Evolutionary conservation across 2,113 vertebrate species (phyloP).

Genomic region (Elanoides forficatus): DNA sequence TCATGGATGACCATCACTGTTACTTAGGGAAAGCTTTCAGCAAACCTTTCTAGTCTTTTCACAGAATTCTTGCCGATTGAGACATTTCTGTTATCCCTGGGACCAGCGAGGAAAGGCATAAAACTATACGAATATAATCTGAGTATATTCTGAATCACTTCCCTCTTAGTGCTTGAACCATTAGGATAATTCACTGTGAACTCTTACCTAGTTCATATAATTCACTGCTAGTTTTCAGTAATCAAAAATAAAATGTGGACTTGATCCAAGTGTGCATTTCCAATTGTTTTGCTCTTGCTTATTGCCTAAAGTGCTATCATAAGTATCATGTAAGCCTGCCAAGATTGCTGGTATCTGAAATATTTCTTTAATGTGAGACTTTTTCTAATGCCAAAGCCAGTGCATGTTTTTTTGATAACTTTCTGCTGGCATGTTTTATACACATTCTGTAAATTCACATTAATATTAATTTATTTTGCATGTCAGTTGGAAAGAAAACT

Average conservation of each 20-base stretch:
- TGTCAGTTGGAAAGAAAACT: not conserved
- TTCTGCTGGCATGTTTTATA: not conserved
- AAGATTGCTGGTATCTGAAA: not conserved
- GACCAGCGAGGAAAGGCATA: not conserved
- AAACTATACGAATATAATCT: not conserved
- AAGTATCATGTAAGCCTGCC: not conserved
- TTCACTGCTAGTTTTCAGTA: not conserved
- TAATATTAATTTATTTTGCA: not conserved
- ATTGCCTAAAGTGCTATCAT: not conserved
- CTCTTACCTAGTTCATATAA: not conserved
- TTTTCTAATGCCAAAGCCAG: not conserved
- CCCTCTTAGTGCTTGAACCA: not conserved
- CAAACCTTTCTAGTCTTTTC: not conserved
- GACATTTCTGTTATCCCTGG: not conserved
- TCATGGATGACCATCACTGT: not conserved
- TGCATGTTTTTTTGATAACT: not conserved
- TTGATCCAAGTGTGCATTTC: not conserved
- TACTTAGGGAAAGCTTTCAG: slow-evolving; percentile 18
- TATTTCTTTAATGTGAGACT: not conserved
- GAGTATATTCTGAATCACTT: not conserved
- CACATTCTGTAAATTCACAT: not conserved
- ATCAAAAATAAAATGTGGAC: not conserved
- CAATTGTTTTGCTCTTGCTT: not conserved
- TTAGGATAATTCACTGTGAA: not conserved
- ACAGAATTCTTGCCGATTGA: not conserved